Evolutionary conservation across 1,140 invertebrate genomes (phyloP).

Genomic region (Tigriopus japonicus): DNA sequence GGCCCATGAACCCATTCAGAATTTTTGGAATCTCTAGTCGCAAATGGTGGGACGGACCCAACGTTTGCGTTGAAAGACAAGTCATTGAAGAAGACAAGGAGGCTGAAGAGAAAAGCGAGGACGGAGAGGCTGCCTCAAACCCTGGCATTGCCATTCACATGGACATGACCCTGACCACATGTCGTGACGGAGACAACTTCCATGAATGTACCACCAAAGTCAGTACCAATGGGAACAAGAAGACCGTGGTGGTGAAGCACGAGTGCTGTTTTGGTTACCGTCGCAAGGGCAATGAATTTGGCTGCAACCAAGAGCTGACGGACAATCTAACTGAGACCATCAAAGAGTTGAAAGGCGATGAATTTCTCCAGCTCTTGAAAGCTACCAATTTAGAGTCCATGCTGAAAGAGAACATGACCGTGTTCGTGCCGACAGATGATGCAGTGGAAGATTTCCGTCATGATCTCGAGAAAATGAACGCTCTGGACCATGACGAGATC

Average conservation of each 20-base stretch:
- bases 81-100: neutral
- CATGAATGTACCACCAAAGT: slow-evolving; percentile 23
- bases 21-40: neutral
- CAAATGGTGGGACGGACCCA: slow-evolving; percentile 5
- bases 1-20: neutral
- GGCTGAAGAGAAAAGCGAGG: neutral
- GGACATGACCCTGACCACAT: slow-evolving; percentile 4
- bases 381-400: slow-evolving; percentile 27
- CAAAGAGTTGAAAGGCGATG: slow-evolving; percentile 30
- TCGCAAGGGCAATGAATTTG: slow-evolving; percentile 18
- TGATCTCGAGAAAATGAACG: slow-evolving; percentile 7
- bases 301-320: neutral
- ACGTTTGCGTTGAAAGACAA: slow-evolving; percentile 3
- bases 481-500: slow-evolving; percentile 7
- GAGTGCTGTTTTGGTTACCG: slow-evolving; percentile 38
- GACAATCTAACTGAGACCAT: slow-evolving; percentile 26
- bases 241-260: slow-evolving; percentile 34
- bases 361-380: slow-evolving; percentile 31
- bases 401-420: slow-evolving; percentile 28
- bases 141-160: neutral
- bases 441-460: slow-evolving; percentile 29
- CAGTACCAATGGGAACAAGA: slow-evolving; percentile 33
- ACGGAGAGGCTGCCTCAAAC: neutral
- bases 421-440: slow-evolving; percentile 34
- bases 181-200: neutral